Evolutionary conservation across 2,888 invertebrate species (phyloP), one percentile per base, ranked within the genome.

Genomic region (Callinectes sapidus): DNA sequence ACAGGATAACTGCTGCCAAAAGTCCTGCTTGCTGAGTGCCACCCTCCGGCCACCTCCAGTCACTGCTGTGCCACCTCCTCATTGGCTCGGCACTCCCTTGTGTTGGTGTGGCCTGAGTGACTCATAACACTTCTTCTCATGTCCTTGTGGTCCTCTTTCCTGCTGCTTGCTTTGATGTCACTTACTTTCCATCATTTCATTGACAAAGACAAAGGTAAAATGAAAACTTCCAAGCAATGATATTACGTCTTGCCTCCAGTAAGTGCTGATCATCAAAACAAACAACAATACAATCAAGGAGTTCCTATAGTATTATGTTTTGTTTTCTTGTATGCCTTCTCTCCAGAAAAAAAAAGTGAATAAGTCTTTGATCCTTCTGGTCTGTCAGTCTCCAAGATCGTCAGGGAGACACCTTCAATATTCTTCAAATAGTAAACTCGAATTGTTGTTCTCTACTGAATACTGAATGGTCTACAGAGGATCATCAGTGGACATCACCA

Each of bases 91-190:
- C 81, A 35, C 35, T 14, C 81, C 81, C 35, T 81, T 81, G 81
- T 81, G 35, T 14, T 81, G 35, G 81, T 18, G 13, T 16, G 18
- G 16, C 32, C 35, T 32, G 35, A 16, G 18, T 71, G 71, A 18
- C 23, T 23, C 61, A 23, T 61, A 18, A 61, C 23, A 18, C 23
- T 61, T 3, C 23, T 23, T 61, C 18, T 61, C 23, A 81, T n/a
- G 71, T 32, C n/a, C 3, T 35, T 35, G 81, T 81, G 18, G 81
- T 35, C 16, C 35, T 71, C 71, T 81, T 81, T 81, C 28, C 10
- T 81, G 81, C 35, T 81, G 81, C 81, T 35, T 81, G 81, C 81
- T 81, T 81, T 81, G 81, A 81, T 35, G 35, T 81, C 14, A 81
- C 18, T 13, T 81, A 16, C 16, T 81, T 81, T 81, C 35, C 35